phyloP scores from a whole-genome alignment of 2,888 invertebrate genomes.

The Pachymerium ferrugineum region DNA sequence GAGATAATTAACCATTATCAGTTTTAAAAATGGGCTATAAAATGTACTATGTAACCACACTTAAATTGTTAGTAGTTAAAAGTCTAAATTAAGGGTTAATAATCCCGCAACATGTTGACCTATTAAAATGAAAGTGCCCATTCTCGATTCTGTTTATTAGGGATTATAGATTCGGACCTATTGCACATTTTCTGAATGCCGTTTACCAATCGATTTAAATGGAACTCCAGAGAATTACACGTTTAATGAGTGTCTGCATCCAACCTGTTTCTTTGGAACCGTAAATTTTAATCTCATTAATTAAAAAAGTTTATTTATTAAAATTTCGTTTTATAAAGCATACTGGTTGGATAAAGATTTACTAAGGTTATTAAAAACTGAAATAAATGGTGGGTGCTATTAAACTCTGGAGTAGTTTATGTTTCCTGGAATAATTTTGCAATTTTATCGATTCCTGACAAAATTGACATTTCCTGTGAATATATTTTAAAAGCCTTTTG shows the following conservation, averaged over 20 bases:
- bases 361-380: no score
- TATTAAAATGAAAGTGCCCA: not conserved
- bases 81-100: not conserved
- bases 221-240: not conserved
- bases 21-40: no score
- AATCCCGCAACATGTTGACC: not conserved
- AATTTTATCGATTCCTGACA: no score
- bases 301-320: no score
- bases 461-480: no score
- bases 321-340: no score
- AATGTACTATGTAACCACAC: no score
- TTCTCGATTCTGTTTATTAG: not conserved
- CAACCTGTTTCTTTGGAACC: not conserved
- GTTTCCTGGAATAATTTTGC: no score
- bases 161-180: not conserved
- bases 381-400: no score
- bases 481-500: no score
- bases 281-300: not conserved
- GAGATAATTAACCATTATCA: not conserved
- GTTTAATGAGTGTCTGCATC: not conserved
- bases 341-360: no score
- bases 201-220: not conserved
- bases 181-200: not conserved
- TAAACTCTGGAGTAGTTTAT: no score
- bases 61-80: not conserved